A percentile compares a stretch with the other conserved stretches of the same genome.
These are phyloP conservation scores for Drosophila kuntzei DNA, from an alignment of 2,888 invertebrate genomes.

Conservation along the genomic window DNA sequence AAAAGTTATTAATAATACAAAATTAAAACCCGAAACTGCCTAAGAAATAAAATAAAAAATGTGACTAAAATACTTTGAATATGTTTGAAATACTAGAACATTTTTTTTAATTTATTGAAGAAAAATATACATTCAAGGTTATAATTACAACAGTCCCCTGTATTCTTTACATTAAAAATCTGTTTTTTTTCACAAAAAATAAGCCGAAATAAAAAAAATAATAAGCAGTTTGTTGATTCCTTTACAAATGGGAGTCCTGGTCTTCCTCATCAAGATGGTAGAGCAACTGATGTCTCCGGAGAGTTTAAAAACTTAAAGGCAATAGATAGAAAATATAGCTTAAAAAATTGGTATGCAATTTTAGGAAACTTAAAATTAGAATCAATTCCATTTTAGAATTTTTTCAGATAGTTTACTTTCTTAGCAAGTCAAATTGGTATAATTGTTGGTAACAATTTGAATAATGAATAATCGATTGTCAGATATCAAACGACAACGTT, in stretches of 20 bases:
- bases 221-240: too few relatives aligned
- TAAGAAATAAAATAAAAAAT: background rate
- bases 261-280: too few relatives aligned
- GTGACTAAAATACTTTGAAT: background rate
- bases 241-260: too few relatives aligned
- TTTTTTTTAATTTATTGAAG: too few relatives aligned
- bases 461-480: background rate
- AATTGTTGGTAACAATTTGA: background rate
- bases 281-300: too few relatives aligned
- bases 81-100: background rate
- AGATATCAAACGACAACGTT: background rate
- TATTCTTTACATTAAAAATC: too few relatives aligned
- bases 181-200: too few relatives aligned
- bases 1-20: background rate
- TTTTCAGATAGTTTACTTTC: background rate
- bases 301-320: too few relatives aligned
- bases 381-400: background rate
- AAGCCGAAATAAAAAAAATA: too few relatives aligned
- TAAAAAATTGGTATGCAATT: background rate
- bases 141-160: too few relatives aligned
- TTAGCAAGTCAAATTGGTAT: slow-evolving; percentile 3
- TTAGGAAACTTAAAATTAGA: background rate
- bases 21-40: background rate
- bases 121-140: too few relatives aligned
- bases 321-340: too few relatives aligned